Conservation (phyloP, 2,888 invertebrate species). For the Petrolisthes manimaculis region DNA sequence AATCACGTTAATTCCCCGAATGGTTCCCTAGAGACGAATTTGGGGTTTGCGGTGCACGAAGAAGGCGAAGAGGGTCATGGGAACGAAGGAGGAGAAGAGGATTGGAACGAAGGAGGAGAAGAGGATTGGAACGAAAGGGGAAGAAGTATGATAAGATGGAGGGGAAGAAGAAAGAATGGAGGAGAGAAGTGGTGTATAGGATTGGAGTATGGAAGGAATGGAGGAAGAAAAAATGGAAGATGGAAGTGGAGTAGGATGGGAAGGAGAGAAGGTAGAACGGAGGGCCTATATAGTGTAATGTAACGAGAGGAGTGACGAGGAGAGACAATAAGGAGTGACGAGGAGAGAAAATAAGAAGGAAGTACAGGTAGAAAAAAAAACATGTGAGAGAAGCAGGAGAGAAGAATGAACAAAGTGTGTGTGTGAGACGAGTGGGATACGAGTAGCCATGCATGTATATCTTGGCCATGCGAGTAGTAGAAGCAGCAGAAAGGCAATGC, state of each 20-base stretch:
- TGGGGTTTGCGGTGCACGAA: background rate
- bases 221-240: background rate
- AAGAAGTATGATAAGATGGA: background rate
- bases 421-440: background rate
- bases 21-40: conserved; percentile 32
- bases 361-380: no score
- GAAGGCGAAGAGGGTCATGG: background rate
- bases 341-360: no score
- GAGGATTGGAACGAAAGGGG: background rate
- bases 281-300: background rate
- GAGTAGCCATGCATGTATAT: no score
- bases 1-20: conserved; percentile 46
- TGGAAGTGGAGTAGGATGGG: background rate
- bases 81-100: background rate
- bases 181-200: background rate
- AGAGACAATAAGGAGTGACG: no score
- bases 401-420: background rate
- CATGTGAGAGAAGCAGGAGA: background rate
- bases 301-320: no score
- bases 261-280: background rate
- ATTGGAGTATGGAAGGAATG: background rate
- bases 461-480: no score
- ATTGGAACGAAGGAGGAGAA: background rate
- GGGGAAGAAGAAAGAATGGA: background rate
- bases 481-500: no score